phyloP scores from a whole-genome alignment of 2,797 vertebrate species.

The Arvicola amphibius region DNA sequence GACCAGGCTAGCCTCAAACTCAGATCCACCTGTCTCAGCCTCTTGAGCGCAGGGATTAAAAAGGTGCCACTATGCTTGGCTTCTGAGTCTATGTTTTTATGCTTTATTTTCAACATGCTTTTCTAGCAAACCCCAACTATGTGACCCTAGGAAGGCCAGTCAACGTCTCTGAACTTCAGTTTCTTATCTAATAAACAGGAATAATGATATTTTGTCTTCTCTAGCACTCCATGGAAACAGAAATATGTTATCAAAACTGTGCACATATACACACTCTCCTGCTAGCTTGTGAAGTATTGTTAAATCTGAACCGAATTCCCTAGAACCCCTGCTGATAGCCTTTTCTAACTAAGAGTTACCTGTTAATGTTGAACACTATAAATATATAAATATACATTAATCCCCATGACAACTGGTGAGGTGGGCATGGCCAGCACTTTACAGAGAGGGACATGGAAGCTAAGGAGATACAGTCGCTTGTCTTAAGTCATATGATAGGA shows the following conservation, averaged over 20 bases:
- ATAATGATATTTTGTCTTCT: not conserved
- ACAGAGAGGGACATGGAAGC: not conserved
- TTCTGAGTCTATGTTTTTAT: not conserved
- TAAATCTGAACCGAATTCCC: not conserved
- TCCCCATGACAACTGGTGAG: not conserved
- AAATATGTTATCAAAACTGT: slow-evolving; percentile 46
- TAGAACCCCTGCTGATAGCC: slow-evolving; percentile 2
- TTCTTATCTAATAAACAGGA: slow-evolving; percentile 34
- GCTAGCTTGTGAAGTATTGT: not conserved
- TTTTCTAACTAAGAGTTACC: slow-evolving; percentile 10
- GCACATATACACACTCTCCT: not conserved
- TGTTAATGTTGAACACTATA: not conserved
- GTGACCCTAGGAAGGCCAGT: slow-evolving; percentile 25
- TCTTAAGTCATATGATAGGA: not conserved
- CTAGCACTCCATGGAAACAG: not conserved
- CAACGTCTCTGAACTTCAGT: slow-evolving; percentile 17
- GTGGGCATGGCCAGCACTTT: not conserved
- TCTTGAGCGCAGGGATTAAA: not conserved
- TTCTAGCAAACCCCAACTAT: slow-evolving; percentile 33
- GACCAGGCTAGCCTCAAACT: not conserved
- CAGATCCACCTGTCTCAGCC: not conserved
- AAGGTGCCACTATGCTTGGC: not conserved
- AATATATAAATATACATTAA: not conserved
- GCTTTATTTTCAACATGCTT: slow-evolving; percentile 47
- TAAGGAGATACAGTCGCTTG: not conserved